phyloP scores from a whole-genome alignment of 1,140 invertebrate species.

The Euwallacea fornicatus region DNA sequence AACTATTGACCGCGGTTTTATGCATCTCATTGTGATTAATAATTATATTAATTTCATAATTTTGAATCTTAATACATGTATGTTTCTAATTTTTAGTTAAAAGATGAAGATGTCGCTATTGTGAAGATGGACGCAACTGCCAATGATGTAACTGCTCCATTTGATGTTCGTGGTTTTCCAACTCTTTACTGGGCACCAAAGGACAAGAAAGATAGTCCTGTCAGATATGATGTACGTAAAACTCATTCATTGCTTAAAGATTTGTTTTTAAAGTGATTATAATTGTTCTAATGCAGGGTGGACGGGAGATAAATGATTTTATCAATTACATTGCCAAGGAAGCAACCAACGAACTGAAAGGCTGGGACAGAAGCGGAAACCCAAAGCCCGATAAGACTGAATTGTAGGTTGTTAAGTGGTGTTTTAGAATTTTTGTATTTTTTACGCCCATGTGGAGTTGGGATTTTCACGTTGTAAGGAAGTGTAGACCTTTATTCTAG shows the following conservation, averaged over 20 bases:
- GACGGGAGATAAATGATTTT: constrained; percentile 93
- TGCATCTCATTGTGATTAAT: too few relatives aligned
- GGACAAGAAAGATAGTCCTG: constrained; percentile 75
- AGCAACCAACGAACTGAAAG: constrained; percentile 84
- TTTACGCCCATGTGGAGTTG: constrained; percentile 6
- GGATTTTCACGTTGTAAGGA: constrained; percentile 6
- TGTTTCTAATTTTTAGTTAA: constrained; percentile 60
- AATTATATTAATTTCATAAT: not conserved
- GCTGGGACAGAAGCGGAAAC: constrained; percentile 87
- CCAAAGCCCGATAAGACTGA: constrained; percentile 67
- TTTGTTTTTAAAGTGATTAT: constrained; percentile 5
- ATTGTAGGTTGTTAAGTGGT: constrained; percentile 53
- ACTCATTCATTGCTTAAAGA: not conserved
- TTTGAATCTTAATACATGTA: not conserved
- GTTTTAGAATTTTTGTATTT: constrained; percentile 23
- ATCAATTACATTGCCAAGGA: constrained; percentile 95
- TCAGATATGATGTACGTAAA: constrained; percentile 81
- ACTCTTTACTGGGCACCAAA: constrained; percentile 96
- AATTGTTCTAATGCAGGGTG: constrained; percentile 65
- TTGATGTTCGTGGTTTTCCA: constrained; percentile 95
- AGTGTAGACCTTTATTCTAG: not conserved
- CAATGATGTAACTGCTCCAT: constrained; percentile 94
- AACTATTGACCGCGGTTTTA: too few relatives aligned
- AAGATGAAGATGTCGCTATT: constrained; percentile 87
- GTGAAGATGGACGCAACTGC: constrained; percentile 98